Base-by-base conservation (phyloP, 2,113 vertebrate genomes). In the Lanius collurio region DNA sequence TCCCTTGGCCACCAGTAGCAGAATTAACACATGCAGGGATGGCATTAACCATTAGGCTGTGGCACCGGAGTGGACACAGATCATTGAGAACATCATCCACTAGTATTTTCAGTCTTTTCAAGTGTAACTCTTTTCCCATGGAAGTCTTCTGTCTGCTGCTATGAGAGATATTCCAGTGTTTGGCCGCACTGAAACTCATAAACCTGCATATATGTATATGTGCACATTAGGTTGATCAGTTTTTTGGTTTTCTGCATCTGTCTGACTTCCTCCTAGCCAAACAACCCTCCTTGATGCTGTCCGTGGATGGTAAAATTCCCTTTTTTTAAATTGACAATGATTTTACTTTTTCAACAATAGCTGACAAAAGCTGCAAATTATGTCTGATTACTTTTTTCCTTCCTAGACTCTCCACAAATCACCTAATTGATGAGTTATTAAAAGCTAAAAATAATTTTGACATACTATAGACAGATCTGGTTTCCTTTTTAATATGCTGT, bases 201-300 rank as follows among this genome's bases (percentile, higher is more conserved):
- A 67, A 31, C 37, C 6, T 64, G 10, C 11, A 2, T 10, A 23
- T n/a, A n/a, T 10, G 15, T 26, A 31, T 46, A 64, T 30, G 17
- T 9, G 2, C 10, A 53, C 8, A 52, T n/a, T 28, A 56, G 47
- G 8, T 60, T 33, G 47, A 64, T 24, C 0, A 4, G 0, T 4
- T 49, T 47, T 69, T 74, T 8, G 0, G 41, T 55, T 73, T 44
- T 26, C 35, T 24, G 49, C 5, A n/a, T 60, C 56, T 55, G 3
- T 62, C 15, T 87, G 44, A 41, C 30, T 83, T 92, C 15, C 16
- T 73, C 3, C 35, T 37, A 56, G 26, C 6, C 13, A 75, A 71
- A 41, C 5, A 67, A 7, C 31, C 7, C 1, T 80, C 13, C 68
- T 52, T 62, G 18, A 41, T 70, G 23, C 1, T 63, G 9, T 24